phyloP scores from a whole-genome alignment of 2,888 invertebrate genomes.

The Macrosoma leucophasiata region DNA sequence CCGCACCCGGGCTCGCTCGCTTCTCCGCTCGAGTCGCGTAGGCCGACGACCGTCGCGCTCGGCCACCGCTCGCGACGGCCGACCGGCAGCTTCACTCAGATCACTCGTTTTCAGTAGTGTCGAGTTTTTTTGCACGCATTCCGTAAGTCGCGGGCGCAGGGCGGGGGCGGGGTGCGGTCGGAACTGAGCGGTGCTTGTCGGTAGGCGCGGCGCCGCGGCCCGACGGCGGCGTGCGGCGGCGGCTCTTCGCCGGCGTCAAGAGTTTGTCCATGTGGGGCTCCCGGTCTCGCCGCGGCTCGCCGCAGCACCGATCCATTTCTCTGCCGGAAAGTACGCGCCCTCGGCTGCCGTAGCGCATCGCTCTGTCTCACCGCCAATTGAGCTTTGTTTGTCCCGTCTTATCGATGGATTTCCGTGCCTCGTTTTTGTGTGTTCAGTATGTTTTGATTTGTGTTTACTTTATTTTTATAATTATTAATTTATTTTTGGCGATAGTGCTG shows the following conservation, averaged over 20 bases:
- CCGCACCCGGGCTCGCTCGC: conserved; percentile 60
- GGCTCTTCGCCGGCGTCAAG: conserved; percentile 88
- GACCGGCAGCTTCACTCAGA: conserved; percentile 57
- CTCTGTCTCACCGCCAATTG: conserved; percentile 60
- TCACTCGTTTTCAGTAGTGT: conserved; percentile 71
- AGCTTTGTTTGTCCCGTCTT: conserved; percentile 69
- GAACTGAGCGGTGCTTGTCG: conserved; percentile 68
- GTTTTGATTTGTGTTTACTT: conserved; percentile 45
- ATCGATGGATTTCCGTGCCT: conserved; percentile 57
- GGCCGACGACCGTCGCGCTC: conserved; percentile 45
- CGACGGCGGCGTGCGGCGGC: conserved; percentile 81
- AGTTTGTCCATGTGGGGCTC: conserved; percentile 85
- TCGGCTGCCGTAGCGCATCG: conserved; percentile 60
- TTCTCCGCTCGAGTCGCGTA: conserved; percentile 60
- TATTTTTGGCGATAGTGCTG: conserved; percentile 60
- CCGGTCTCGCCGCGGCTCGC: conserved; percentile 79
- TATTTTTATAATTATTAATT: too few relatives aligned
- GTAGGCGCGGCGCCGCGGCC: conserved; percentile 70
- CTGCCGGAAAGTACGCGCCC: conserved; percentile 88
- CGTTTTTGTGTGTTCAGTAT: conserved; percentile 63
- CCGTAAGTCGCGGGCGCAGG: conserved; percentile 63
- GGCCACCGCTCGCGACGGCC: conserved; percentile 35
- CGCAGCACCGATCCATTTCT: conserved; percentile 88
- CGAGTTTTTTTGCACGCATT: conserved; percentile 66
- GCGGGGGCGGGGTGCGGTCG: conserved; percentile 58